Base-by-base conservation (phyloP, 2,888 invertebrate species). In the Onthophagus sagittarius region DNA sequence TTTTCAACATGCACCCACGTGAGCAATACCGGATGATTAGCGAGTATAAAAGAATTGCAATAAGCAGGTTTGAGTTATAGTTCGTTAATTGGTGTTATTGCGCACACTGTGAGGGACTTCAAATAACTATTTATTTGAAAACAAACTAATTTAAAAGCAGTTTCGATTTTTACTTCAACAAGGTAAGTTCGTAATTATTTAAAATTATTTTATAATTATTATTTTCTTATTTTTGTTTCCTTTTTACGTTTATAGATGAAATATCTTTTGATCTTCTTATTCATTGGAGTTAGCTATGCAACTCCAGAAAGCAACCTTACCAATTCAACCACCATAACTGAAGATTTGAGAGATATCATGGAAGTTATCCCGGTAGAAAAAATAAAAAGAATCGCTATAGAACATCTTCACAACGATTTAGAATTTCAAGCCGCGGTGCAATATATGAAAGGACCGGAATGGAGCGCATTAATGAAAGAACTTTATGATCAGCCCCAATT, bases 391-490 rank as follows among this genome's bases (percentile, higher is more conserved):
- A 77, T 80, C 13, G 75, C 76, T 53, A 71, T 78, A 14, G 73
- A 78, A 69, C 77, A 80, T 73, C 62, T 77, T 5, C 70, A 75
- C 15, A 77, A 74, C 63, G 80, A 80, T 71, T 72, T 73, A 9
- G 78, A 79, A 73, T 76, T 79, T 31, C 72, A 76, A 33, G 75
- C 75, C 15, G 77, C 77, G 23, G 69, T 80, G 0, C 33, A 69
- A 5, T 80, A 79, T 71, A 67, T 80, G 63, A 77, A 79, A 77
- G 75, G 78, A n/a, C 53, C 70, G 7, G 79, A 79, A 74, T 80
- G 78, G 75, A 75, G 73, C 13, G 72, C 62, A 5, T 63, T 79
- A 62, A 71, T 77, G 3, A 72, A 72, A 31, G 72, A 69, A 33
- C 71, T 78, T 6, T 15, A 31, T 1, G 64, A 63, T 33, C 75